These are phyloP conservation scores for Aquatica leii DNA, from an alignment of 2,888 invertebrate species.

Conservation along the genomic window DNA sequence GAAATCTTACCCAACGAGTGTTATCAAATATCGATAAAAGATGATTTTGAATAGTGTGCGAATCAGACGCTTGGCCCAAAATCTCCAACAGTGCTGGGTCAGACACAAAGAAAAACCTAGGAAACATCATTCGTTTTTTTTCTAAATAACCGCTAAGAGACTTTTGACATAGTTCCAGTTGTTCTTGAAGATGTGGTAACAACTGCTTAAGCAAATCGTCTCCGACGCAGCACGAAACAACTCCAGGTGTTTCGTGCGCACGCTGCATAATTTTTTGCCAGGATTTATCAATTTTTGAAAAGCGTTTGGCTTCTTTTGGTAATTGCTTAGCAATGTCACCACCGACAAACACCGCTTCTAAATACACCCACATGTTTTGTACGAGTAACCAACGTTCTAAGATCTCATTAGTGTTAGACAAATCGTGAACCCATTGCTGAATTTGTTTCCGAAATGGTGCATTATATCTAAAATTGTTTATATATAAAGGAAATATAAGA, in stretches of 20 bases:
- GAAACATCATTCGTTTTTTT: constrained; percentile 92
- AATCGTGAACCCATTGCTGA: constrained; percentile 92
- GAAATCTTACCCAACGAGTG: constrained; percentile 91
- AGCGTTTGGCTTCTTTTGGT: constrained; percentile 92
- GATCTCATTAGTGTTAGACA: constrained; percentile 96
- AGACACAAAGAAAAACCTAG: constrained; percentile 93
- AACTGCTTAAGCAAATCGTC: constrained; percentile 92
- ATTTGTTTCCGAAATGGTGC: constrained; percentile 97
- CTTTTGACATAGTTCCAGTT: constrained; percentile 95
- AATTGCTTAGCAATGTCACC: constrained; percentile 98
- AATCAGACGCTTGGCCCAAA: constrained; percentile 91
- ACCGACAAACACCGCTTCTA: constrained; percentile 97
- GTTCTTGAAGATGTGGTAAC: constrained; percentile 93
- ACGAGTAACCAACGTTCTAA: constrained; percentile 95
- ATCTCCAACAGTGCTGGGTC: constrained; percentile 92
- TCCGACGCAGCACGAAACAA: constrained; percentile 95
- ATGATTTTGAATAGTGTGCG: constrained; percentile 95
- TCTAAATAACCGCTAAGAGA: constrained; percentile 94
- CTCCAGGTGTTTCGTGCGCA: constrained; percentile 95
- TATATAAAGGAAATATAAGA: constrained; percentile 12
- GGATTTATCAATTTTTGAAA: constrained; percentile 96
- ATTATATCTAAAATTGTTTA: constrained; percentile 75
- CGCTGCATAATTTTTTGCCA: constrained; percentile 99
- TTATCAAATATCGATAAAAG: constrained; percentile 96
- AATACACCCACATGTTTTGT: constrained; percentile 98